phyloP scores from a whole-genome alignment of 2,113 vertebrate genomes.

The Sarotherodon lohbergeri region DNA sequence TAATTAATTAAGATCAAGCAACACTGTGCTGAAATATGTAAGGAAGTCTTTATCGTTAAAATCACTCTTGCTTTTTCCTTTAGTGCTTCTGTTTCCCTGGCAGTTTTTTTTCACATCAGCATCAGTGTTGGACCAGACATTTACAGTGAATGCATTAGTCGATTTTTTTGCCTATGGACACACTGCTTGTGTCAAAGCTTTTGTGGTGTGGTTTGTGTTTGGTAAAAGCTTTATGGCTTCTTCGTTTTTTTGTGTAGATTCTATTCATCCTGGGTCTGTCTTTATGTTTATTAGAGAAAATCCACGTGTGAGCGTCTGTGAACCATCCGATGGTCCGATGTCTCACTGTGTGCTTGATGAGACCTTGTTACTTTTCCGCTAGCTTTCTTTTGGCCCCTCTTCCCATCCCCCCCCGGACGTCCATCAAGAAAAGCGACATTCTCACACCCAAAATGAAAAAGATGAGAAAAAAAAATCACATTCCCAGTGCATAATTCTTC shows the following conservation, averaged over 20 bases:
- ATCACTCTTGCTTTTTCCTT: not conserved
- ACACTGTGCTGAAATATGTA: not conserved
- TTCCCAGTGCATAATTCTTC: conserved; percentile 53
- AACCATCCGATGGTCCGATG: conserved; percentile 42
- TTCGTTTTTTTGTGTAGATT: not conserved
- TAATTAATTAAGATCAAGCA: not conserved
- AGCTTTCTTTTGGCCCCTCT: conserved; percentile 28
- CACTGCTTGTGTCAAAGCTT: not conserved
- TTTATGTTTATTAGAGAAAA: not conserved
- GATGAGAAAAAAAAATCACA: conserved; percentile 15
- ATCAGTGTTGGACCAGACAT: not conserved
- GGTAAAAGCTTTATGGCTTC: not conserved
- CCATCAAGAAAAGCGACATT: conserved; percentile 54
- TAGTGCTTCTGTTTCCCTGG: not conserved
- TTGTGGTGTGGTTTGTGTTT: not conserved
- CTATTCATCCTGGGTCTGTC: not conserved
- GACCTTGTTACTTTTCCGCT: conserved; percentile 46
- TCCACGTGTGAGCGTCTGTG: conserved; percentile 9
- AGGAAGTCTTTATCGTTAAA: not conserved
- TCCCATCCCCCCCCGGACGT: not conserved
- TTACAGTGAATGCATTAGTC: not conserved
- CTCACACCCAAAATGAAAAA: conserved; percentile 51
- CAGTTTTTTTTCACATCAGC: not conserved
- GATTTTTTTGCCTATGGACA: not conserved
- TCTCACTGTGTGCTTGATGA: conserved; percentile 56